phyloP scores from a whole-genome alignment of 2,797 vertebrate species.

The Labroides dimidiatus region DNA sequence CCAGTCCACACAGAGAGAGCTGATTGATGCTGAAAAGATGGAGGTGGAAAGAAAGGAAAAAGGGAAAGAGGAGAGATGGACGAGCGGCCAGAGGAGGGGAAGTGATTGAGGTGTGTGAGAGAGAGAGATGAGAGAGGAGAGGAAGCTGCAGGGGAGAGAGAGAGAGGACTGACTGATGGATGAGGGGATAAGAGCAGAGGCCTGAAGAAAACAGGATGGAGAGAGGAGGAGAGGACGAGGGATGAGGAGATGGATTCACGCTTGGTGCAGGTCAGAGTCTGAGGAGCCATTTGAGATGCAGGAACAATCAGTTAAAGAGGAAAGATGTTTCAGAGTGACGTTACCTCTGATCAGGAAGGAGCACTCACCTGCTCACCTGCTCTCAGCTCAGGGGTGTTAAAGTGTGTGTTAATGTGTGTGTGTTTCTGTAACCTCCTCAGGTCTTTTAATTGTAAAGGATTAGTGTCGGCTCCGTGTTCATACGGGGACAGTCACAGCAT shows the following conservation, averaged over 20 bases:
- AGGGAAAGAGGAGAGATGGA: slow-evolving; percentile 2
- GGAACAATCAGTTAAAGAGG: too few species aligned
- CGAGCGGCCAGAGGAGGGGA: slow-evolving; percentile 24
- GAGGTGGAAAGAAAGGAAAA: neutral
- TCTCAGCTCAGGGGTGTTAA: neutral
- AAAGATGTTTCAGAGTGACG: too few species aligned
- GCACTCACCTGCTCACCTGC: neutral
- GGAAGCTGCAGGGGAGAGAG: slow-evolving; percentile 20
- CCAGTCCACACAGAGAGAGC: slow-evolving; percentile 26
- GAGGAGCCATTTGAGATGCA: too few species aligned
- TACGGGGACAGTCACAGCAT: slow-evolving; percentile 9
- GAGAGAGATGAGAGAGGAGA: slow-evolving; percentile 1
- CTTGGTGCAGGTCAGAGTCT: neutral
- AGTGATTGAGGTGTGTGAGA: slow-evolving; percentile 11
- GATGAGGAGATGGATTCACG: neutral
- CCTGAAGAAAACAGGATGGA: slow-evolving; percentile 1
- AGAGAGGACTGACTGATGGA: slow-evolving; percentile 7
- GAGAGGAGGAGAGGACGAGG: neutral
- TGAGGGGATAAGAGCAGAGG: slow-evolving; percentile 10
- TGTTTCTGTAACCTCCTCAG: neutral
- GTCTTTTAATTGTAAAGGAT: slow-evolving; percentile 51
- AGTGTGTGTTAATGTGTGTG: neutral
- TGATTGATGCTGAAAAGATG: too few species aligned
- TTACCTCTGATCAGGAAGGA: neutral
- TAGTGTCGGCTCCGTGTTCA: slow-evolving; percentile 12